Evolutionary conservation across 2,888 invertebrate species (phyloP), one percentile per base, ranked within the genome.

Genomic region (Phragmatobia fuliginosa): DNA sequence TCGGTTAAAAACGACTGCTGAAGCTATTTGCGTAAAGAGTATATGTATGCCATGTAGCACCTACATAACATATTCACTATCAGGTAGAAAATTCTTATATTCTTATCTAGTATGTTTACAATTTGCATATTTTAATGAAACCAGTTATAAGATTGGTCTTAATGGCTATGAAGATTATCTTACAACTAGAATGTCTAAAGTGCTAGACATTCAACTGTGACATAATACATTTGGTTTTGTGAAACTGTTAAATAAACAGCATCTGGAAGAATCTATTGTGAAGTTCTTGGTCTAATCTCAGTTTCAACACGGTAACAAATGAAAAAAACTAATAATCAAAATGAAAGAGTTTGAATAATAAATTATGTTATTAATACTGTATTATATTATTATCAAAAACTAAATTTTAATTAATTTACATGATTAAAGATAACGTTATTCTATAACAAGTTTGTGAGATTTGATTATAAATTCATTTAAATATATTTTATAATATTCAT

Each of bases 161-260:
- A 56, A 52, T 52, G 25, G 25, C 25, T 25, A 4, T 25, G 25
- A 52, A 52, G 52, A 52, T 52, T 52, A 52, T 52, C 52, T 25
- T 52, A 25, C n/a, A 14, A 25, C 52, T 52, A 52, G 25, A 52
- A 52, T 52, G 25, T 25, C 25, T 25, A 25, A 25, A 3, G 52
- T n/a, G 52, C 52, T 31, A 62, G 31, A 21, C 31, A 62, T 62
- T 41, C 11, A 11, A 5, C 4, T 62, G 21, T 62, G 62, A 41
- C 31, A 58, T 56, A 25, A 64, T 45, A n/a, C 28, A 21, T 21
- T 65, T 38, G 36, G 38, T 56, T 38, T 73, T 68, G 64, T 60
- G 79, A 72, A 66, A 81, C 72, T 70, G 62, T 58, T 52, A 38
- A 21, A 59, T 11, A 62, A 33, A 45, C 28, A 62, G 59, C 59